phyloP scores from a whole-genome alignment of 2,797 vertebrate species.

The Mallotus villosus region DNA sequence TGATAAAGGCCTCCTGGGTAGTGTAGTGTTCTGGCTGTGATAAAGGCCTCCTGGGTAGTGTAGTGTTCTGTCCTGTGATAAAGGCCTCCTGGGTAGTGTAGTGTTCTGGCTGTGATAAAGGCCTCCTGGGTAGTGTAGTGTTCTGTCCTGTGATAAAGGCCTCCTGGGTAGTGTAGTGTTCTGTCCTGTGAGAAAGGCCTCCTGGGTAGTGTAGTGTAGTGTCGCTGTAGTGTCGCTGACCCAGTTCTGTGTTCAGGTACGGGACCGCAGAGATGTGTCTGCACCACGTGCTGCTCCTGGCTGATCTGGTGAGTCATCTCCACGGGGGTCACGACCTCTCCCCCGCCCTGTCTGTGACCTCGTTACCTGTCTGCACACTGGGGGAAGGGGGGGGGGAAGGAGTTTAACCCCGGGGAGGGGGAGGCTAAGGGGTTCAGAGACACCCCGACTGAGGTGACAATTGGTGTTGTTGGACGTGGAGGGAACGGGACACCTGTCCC shows the following conservation, averaged over 20 bases:
- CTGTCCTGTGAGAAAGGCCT: background rate
- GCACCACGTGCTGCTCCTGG: slow-evolving; percentile 84
- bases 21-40: background rate
- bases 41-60: background rate
- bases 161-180: no score
- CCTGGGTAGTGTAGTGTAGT: no score
- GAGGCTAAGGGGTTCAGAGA: slow-evolving; percentile 27
- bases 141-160: background rate
- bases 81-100: background rate
- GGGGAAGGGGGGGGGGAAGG: slow-evolving; percentile 20
- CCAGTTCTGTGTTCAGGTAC: slow-evolving; percentile 72
- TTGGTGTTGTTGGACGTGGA: slow-evolving; percentile 49
- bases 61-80: background rate
- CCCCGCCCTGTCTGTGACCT: slow-evolving; percentile 15
- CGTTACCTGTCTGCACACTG: slow-evolving; percentile 2
- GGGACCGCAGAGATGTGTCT: slow-evolving; percentile 90
- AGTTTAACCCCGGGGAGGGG: background rate
- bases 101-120: background rate
- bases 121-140: no score
- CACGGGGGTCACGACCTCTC: slow-evolving; percentile 21
- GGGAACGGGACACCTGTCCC: slow-evolving; percentile 9
- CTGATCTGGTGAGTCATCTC: slow-evolving; percentile 83
- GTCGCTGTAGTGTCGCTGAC: background rate
- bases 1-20: background rate
- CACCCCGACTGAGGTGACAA: slow-evolving; percentile 57